phyloP scores from a whole-genome alignment of 2,113 vertebrate species.

The Rhabdomys dilectus region DNA sequence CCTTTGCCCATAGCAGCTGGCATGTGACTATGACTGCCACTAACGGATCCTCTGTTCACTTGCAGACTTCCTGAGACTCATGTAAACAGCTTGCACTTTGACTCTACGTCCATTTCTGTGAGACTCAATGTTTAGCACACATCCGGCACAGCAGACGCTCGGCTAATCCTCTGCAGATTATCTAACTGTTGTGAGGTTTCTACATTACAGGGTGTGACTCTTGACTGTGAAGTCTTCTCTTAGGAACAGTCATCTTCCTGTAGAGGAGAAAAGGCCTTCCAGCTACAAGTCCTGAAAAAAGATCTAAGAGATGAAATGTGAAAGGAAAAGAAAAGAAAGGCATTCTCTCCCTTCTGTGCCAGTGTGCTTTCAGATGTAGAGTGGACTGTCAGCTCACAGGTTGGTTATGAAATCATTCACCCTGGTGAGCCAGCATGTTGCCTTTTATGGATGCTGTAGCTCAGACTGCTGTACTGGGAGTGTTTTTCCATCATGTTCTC shows the following conservation, averaged over 20 bases:
- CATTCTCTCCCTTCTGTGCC: neutral
- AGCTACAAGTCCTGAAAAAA: neutral
- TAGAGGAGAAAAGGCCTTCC: neutral
- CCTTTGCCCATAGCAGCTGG: neutral
- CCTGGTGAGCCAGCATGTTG: constrained; percentile 18
- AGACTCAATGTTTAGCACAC: neutral
- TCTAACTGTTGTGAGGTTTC: neutral
- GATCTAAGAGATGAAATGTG: neutral
- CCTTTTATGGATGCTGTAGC: constrained; percentile 61
- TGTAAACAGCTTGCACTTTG: neutral
- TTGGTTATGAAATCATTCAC: constrained; percentile 57
- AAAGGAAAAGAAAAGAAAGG: neutral
- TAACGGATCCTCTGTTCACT: neutral
- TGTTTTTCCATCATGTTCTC: constrained; percentile 62
- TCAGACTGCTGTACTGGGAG: neutral
- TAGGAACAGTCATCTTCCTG: neutral
- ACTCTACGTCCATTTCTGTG: neutral
- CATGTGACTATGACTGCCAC: neutral
- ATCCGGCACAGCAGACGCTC: neutral
- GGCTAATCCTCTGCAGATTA: neutral
- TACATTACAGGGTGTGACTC: neutral
- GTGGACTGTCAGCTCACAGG: constrained; percentile 8
- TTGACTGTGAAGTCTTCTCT: neutral
- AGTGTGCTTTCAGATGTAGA: neutral
- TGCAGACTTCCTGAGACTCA: neutral